phyloP scores from a whole-genome alignment of 2,113 vertebrate genomes.

The Cinclus cinclus region DNA sequence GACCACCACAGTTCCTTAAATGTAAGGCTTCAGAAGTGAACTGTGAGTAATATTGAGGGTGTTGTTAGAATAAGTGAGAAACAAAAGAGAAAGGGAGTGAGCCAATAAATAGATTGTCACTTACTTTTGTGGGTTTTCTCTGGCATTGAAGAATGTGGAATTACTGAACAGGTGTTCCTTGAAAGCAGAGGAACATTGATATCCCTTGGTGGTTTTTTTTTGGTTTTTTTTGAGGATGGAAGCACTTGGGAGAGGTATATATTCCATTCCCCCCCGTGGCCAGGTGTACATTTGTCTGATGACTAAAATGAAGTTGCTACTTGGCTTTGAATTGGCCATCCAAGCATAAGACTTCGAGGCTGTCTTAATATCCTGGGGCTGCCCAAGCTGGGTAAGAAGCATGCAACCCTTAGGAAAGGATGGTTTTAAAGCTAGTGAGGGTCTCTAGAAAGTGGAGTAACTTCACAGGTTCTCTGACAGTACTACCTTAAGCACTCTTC shows the following conservation, averaged over 20 bases:
- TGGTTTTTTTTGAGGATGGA: background rate
- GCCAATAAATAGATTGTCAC: background rate
- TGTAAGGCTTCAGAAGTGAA: background rate
- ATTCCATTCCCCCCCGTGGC: background rate
- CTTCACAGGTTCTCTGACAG: background rate
- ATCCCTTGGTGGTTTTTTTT: background rate
- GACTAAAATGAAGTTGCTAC: background rate
- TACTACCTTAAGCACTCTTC: background rate
- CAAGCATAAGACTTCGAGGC: background rate
- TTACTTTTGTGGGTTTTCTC: background rate
- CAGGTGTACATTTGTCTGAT: accelerated
- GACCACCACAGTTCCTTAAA: background rate
- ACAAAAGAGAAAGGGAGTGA: background rate
- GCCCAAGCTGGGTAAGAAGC: background rate
- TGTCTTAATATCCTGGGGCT: background rate
- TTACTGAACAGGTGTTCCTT: background rate
- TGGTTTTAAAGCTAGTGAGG: background rate
- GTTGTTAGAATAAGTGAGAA: background rate
- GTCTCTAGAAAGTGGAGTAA: background rate
- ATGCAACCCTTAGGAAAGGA: background rate
- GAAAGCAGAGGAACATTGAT: background rate
- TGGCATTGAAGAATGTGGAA: background rate
- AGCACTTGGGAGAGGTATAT: background rate
- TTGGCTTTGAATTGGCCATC: background rate
- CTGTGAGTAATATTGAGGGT: background rate